These are phyloP conservation scores for Dynastes hyllus DNA, from an alignment of 2,888 invertebrate genomes.

Conservation along the genomic window DNA sequence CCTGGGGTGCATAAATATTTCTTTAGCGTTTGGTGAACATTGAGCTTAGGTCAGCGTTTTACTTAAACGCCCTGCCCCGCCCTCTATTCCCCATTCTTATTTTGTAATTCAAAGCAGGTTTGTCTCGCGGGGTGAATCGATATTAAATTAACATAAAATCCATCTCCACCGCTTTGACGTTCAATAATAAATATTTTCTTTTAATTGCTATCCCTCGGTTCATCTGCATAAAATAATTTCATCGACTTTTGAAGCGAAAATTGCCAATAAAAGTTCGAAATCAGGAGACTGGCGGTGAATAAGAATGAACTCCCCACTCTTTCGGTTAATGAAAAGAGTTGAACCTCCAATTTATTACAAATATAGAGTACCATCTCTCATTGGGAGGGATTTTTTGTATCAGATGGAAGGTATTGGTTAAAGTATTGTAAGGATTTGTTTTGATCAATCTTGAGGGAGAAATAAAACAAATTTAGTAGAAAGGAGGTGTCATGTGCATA, in stretches of 20 bases:
- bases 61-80: conserved; percentile 44
- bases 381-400: no score
- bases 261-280: conserved; percentile 29
- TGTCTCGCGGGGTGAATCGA: conserved; percentile 45
- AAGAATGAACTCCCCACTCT: not conserved
- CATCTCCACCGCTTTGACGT: conserved; percentile 45
- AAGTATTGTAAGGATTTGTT: no score
- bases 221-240: conserved; percentile 40
- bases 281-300: not conserved
- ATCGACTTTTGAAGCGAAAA: not conserved
- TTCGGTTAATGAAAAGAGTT: no score
- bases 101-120: conserved; percentile 54
- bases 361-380: no score
- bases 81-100: conserved; percentile 20
- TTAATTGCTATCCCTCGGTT: conserved; percentile 28
- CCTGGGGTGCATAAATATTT: conserved; percentile 55
- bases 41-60: conserved; percentile 52
- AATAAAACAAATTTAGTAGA: no score
- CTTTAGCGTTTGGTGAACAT: conserved; percentile 49
- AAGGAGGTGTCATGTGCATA: no score
- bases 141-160: conserved; percentile 52
- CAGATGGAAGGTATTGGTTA: no score
- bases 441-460: no score
- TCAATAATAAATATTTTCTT: conserved; percentile 45
- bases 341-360: no score